These are phyloP conservation scores for Carabus problematicus DNA, from an alignment of 2,888 invertebrate species.

Conservation along the genomic window DNA sequence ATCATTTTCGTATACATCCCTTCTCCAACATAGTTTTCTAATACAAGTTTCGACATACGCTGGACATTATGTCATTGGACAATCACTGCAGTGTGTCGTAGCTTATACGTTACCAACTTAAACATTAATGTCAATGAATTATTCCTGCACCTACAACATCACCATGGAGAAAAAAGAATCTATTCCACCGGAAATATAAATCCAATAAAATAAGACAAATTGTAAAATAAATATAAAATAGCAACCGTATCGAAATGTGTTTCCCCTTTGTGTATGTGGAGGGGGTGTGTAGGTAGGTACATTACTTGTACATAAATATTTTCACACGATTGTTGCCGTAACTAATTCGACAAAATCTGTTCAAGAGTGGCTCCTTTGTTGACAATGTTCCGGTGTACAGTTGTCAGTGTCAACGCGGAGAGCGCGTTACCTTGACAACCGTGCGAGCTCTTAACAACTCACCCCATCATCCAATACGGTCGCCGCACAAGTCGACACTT, in stretches of 20 bases:
- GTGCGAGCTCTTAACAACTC: conserved; percentile 9
- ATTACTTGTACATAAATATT: conserved; percentile 26
- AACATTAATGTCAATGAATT: too few species aligned
- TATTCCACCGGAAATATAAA: too few species aligned
- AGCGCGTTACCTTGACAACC: conserved; percentile 5
- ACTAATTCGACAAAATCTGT: conserved; percentile 30
- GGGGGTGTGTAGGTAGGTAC: background rate
- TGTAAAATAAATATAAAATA: conserved; percentile 5
- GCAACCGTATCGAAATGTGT: conserved; percentile 6
- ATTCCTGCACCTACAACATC: too few species aligned
- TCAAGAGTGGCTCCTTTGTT: conserved; percentile 34
- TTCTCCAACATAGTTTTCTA: too few species aligned
- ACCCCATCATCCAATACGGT: background rate
- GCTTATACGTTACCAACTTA: too few species aligned
- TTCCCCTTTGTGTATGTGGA: background rate
- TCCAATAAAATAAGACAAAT: too few species aligned
- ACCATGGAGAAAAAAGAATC: too few species aligned
- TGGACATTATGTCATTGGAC: too few species aligned
- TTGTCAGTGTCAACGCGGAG: background rate
- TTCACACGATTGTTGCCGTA: conserved; percentile 19
- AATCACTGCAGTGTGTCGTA: too few species aligned
- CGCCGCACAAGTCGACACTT: too few species aligned
- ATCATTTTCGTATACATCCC: too few species aligned
- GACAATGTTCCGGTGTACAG: conserved; percentile 26
- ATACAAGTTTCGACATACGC: too few species aligned